Conservation (phyloP, 2,113 vertebrate species). For the Festucalex cinctus region DNA sequence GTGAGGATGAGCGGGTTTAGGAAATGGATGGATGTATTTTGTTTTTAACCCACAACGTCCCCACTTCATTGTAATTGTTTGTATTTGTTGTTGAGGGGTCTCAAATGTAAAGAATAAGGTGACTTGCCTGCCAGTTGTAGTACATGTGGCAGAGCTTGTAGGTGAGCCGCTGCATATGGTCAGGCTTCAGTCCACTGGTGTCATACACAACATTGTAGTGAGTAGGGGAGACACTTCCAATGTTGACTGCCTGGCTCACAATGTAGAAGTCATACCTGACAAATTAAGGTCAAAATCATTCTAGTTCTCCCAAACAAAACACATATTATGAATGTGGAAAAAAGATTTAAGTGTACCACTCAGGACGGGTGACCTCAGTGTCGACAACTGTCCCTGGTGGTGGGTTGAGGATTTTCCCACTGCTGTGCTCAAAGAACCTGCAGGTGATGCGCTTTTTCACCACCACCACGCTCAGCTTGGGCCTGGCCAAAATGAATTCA, state of each 20-base stretch:
- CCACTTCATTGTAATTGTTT: neutral
- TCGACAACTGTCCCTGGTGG: slow-evolving; percentile 90
- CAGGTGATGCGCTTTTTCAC: slow-evolving; percentile 88
- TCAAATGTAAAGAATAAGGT: neutral
- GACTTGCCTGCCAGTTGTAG: slow-evolving; percentile 90
- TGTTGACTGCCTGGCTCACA: slow-evolving; percentile 84
- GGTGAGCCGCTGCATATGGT: slow-evolving; percentile 89
- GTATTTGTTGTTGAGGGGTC: neutral
- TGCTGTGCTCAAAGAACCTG: slow-evolving; percentile 78
- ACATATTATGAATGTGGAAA: neutral
- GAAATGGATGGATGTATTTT: too few relatives aligned
- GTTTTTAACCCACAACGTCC: neutral
- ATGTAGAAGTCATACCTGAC: slow-evolving; percentile 93
- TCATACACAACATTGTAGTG: slow-evolving; percentile 95
- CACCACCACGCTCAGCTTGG: slow-evolving; percentile 86
- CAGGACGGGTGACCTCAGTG: slow-evolving; percentile 86
- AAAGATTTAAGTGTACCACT: slow-evolving; percentile 76
- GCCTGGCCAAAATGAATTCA: slow-evolving; percentile 62
- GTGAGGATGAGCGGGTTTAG: too few relatives aligned
- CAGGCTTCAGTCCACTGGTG: slow-evolving; percentile 86
- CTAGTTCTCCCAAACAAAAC: neutral
- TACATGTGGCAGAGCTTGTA: slow-evolving; percentile 97
- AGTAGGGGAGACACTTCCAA: slow-evolving; percentile 84
- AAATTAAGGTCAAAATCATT: neutral
- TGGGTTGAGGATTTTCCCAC: slow-evolving; percentile 80